phyloP scores from a whole-genome alignment of 2,888 invertebrate genomes.

The Eurois occulta region DNA sequence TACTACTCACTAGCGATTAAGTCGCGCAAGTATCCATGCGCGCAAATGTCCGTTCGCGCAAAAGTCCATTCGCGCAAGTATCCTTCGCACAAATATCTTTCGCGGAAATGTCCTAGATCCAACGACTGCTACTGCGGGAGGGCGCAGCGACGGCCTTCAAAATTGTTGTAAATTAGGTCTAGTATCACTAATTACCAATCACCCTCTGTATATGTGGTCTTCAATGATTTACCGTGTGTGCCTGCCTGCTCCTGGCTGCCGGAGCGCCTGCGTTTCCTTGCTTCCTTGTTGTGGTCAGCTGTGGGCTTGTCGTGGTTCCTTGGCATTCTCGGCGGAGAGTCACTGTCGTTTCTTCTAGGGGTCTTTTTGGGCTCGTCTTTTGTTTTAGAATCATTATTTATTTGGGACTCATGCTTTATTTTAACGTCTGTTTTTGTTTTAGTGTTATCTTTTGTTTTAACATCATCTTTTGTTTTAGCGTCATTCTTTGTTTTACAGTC shows the following conservation, averaged over 20 bases:
- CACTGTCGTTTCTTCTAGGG: slow-evolving; percentile 8
- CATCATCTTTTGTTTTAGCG: slow-evolving; percentile 7
- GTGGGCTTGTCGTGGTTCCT: not conserved
- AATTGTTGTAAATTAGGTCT: no score
- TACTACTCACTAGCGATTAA: no score
- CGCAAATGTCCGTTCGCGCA: no score
- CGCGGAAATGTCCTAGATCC: no score
- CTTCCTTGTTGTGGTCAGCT: slow-evolving; percentile 14
- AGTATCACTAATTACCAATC: no score
- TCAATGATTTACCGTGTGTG: slow-evolving; percentile 10
- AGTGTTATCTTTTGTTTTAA: not conserved
- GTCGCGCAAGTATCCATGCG: no score
- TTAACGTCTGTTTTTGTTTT: slow-evolving; percentile 14
- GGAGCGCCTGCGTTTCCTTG: slow-evolving; percentile 44
- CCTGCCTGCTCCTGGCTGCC: slow-evolving; percentile 21
- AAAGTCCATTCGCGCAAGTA: no score
- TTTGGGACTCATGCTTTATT: slow-evolving; percentile 4
- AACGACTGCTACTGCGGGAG: no score
- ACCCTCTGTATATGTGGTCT: not conserved
- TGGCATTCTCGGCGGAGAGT: slow-evolving; percentile 17
- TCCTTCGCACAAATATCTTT: no score
- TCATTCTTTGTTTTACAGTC: slow-evolving; percentile 14
- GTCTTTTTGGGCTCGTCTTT: not conserved
- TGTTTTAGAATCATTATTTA: slow-evolving; percentile 15
- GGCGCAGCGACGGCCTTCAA: no score